These are phyloP conservation scores for Cantharis lateralis DNA, from an alignment of 2,888 invertebrate genomes.

Conservation along the genomic window DNA sequence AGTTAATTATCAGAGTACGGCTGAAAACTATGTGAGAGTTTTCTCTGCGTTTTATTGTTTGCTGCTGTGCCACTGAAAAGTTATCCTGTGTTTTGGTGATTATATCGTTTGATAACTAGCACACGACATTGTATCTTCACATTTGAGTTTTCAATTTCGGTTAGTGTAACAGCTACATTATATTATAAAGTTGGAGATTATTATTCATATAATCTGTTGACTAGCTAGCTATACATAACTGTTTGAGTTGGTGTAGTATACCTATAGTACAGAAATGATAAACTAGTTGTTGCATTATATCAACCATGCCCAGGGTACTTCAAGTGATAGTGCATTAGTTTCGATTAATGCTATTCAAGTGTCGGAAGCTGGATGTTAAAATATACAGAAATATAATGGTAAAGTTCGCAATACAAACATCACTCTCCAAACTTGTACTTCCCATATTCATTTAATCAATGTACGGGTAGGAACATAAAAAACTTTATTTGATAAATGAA, in stretches of 20 bases:
- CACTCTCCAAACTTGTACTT: neutral
- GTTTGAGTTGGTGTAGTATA: neutral
- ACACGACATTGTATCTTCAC: neutral
- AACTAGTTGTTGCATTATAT: neutral
- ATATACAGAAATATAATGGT: slow-evolving; percentile 10
- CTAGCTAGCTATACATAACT: neutral
- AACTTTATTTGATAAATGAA: neutral
- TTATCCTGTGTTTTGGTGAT: neutral
- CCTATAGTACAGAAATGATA: neutral
- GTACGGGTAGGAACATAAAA: neutral
- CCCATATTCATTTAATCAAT: slow-evolving; percentile 8
- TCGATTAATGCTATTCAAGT: slow-evolving; percentile 4
- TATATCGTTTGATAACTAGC: neutral
- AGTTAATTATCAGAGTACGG: too few species aligned
- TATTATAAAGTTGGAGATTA: neutral
- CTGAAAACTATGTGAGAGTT: too few species aligned
- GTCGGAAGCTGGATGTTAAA: neutral
- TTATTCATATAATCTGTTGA: neutral
- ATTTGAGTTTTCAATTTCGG: neutral
- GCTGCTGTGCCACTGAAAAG: neutral
- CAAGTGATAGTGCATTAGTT: slow-evolving; percentile 5
- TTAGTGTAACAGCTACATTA: neutral
- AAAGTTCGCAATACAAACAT: slow-evolving; percentile 5
- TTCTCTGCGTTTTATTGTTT: too few species aligned
- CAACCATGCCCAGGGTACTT: neutral